Base-by-base conservation (phyloP, 2,797 vertebrate genomes). In the Chiroxiphia lanceolata region DNA sequence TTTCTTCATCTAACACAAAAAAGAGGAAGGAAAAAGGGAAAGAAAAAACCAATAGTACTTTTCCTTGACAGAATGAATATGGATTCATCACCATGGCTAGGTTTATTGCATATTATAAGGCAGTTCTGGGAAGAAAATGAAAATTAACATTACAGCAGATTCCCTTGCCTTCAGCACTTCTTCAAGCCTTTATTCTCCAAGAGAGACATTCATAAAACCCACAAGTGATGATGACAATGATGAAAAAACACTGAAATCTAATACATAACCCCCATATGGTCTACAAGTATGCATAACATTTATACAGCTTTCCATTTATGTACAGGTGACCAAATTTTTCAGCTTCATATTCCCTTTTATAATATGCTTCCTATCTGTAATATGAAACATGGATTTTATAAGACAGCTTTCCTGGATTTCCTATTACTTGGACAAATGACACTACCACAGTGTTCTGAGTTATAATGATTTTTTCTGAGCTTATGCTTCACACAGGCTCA, bases 91-190 rank as follows among this genome's bases (percentile, higher is more conserved):
- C 38, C 38, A 38, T 38, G 38, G 38, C 38, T 38, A 38, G 38
- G 38, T 38, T 90, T 83, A 78, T 60, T 47, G 75, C 50, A 57
- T 64, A 80, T 69, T 89, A 80, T 79, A 78, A 93, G 20, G 44
- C 36, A 96, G 59, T 68, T 88, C 31, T 86, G 70, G 40, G 65
- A 91, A 78, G 38, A 81, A 97, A 94, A 80, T 80, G 29, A 84
- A 90, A 94, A 95, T 59, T 57, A 94, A 80, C 65, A 65, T 76
- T 84, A 16, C 33, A 45, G 33, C 56, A 60, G 69, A 93, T 60
- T 89, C 82, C 48, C 78, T 90, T 19, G 34, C 78, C 63, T 91
- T 64, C 92, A 81, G 91, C 67, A 36, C 83, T 78, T 86, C 75
- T 89, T 93, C 61, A 63, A 90, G 77, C 31, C 25, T 80, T 75